Evolutionary conservation across 2,888 invertebrate genomes (phyloP).

Genomic region (Anarsia innoxiella): DNA sequence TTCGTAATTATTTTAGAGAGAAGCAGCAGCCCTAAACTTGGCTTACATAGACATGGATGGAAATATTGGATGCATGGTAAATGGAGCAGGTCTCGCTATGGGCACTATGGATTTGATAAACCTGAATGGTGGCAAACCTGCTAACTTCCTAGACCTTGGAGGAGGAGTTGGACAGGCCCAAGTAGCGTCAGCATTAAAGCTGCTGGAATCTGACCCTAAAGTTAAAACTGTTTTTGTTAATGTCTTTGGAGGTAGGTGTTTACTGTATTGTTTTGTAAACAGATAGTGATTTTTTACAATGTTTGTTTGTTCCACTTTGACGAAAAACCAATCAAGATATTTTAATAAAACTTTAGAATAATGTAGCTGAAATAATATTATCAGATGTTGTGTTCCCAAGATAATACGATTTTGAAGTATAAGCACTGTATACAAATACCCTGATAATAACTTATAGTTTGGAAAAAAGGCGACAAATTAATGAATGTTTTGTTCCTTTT

Average conservation of each 20-base stretch:
- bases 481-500: conserved; percentile 17
- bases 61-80: conserved; percentile 96
- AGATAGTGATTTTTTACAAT: no score
- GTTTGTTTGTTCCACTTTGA: no score
- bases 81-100: conserved; percentile 99
- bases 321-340: no score
- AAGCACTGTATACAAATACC: no score
- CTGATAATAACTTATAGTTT: no score
- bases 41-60: conserved; percentile 99
- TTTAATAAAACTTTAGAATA: no score
- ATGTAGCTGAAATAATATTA: no score
- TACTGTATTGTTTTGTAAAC: no score
- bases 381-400: no score
- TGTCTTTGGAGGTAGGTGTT: conserved; percentile 90
- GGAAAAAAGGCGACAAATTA: no score
- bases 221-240: conserved; percentile 98
- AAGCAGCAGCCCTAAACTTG: conserved; percentile 90
- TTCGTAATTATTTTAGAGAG: conserved; percentile 74
- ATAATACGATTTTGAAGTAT: no score
- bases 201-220: conserved; percentile 89
- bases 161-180: conserved; percentile 96
- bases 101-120: conserved; percentile 99
- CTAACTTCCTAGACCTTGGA: conserved; percentile 98
- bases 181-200: conserved; percentile 93
- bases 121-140: conserved; percentile 95